phyloP scores from a whole-genome alignment of 2,797 vertebrate species.

The Silurus aristotelis region DNA sequence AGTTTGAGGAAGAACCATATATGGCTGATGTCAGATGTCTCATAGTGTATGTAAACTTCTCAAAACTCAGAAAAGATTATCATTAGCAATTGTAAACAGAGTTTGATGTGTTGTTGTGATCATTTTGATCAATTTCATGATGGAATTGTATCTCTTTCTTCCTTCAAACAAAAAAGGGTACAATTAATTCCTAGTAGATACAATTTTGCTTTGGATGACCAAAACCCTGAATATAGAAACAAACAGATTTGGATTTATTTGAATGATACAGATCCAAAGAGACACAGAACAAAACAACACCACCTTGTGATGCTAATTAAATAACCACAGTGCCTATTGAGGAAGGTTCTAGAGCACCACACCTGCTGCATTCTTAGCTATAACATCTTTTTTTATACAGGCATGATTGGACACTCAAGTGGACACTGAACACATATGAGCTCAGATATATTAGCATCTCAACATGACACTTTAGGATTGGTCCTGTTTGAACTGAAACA shows the following conservation, averaged over 20 bases:
- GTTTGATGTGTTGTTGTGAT: background rate
- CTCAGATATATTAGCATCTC: slow-evolving; percentile 62
- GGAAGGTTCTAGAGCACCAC: slow-evolving; percentile 37
- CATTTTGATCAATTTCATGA: background rate
- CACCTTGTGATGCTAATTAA: slow-evolving; percentile 47
- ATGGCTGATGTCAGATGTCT: no score
- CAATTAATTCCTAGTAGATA: background rate
- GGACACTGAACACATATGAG: slow-evolving; percentile 60
- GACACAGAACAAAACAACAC: slow-evolving; percentile 18
- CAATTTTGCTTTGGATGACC: slow-evolving; percentile 1
- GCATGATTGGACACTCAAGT: slow-evolving; percentile 44
- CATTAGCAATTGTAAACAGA: no score
- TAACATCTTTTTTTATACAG: slow-evolving; percentile 34
- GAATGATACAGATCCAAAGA: slow-evolving; percentile 25
- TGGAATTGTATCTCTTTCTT: background rate
- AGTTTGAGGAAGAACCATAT: no score
- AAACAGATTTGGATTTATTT: slow-evolving; percentile 34
- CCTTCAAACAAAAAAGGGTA: background rate
- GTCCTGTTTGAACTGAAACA: slow-evolving; percentile 72
- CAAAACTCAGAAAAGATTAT: no score
- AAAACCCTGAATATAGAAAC: slow-evolving; percentile 8
- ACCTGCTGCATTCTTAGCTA: slow-evolving; percentile 54
- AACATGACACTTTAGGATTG: slow-evolving; percentile 69
- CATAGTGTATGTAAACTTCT: no score
- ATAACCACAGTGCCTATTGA: slow-evolving; percentile 39